Conservation (phyloP, 2,113 vertebrate species). For the Acrocephalus arundinaceus region DNA sequence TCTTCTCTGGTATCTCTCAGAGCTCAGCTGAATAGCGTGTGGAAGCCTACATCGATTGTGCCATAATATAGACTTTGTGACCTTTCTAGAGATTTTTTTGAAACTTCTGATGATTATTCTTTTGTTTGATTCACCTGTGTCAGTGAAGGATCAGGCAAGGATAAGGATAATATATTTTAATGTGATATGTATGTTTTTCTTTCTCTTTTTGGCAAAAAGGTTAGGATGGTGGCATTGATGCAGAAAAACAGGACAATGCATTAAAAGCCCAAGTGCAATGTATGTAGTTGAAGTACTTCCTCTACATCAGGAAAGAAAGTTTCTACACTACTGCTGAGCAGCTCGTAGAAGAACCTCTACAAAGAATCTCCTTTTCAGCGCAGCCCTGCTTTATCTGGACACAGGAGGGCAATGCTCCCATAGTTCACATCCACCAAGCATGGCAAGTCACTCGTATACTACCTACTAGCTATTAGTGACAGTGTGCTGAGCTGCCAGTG, state of each 20-base stretch:
- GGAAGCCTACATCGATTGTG: constrained; percentile 55
- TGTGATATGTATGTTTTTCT: constrained; percentile 1
- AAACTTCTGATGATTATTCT: constrained; percentile 59
- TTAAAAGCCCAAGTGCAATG: constrained; percentile 39
- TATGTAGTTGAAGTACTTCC: not conserved
- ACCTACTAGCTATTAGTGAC: not conserved
- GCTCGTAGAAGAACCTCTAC: not conserved
- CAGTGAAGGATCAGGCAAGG: constrained; percentile 70
- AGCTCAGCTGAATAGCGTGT: not conserved
- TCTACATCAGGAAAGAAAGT: constrained; percentile 27
- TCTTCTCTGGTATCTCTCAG: not conserved
- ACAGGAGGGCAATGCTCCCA: not conserved
- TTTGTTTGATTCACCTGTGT: constrained; percentile 68
- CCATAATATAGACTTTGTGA: constrained; percentile 60
- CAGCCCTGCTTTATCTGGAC: constrained; percentile 16
- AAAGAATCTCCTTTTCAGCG: not conserved
- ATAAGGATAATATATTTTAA: constrained; percentile 66
- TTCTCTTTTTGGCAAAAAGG: constrained; percentile 7
- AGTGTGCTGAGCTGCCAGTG: not conserved
- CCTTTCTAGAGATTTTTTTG: constrained; percentile 46
- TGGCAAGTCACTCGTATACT: not conserved
- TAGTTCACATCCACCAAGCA: not conserved
- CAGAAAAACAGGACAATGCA: constrained; percentile 2
- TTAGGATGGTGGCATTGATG: not conserved
- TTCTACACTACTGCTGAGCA: constrained; percentile 23